Evolutionary conservation across 2,113 vertebrate genomes (phyloP).

Genomic region (Gasterosteus nipponicus): DNA sequence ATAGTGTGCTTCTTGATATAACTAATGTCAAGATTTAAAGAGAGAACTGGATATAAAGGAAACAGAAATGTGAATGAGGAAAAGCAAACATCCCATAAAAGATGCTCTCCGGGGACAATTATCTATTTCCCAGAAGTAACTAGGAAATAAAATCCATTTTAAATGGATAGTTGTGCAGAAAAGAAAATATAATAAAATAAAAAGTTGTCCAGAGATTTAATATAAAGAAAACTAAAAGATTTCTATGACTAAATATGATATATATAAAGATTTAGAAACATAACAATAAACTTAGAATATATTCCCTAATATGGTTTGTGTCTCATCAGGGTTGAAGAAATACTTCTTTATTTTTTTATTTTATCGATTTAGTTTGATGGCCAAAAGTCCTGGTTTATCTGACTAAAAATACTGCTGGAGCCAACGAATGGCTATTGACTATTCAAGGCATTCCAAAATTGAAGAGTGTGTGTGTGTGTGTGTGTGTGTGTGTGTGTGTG

Average conservation of each 20-base stretch:
- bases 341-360: conserved; percentile 6
- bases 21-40: conserved; percentile 42
- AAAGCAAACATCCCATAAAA: neutral
- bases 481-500: conserved; percentile 9
- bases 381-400: conserved; percentile 41
- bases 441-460: conserved; percentile 32
- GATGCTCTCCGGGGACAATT: neutral
- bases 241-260: conserved; percentile 11
- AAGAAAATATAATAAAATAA: neutral
- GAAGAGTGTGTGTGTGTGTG: neutral
- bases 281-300: neutral
- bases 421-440: conserved; percentile 1
- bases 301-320: conserved; percentile 23
- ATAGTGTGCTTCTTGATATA: neutral
- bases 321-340: conserved; percentile 42
- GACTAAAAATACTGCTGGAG: conserved; percentile 8
- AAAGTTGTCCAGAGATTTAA: conserved; percentile 59
- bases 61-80: neutral
- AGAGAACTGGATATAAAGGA: neutral
- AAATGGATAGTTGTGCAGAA: conserved; percentile 53
- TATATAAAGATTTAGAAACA: neutral
- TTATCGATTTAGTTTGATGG: conserved; percentile 43
- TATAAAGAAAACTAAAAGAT: conserved; percentile 45
- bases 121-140: neutral
- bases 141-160: neutral